phyloP scores from a whole-genome alignment of 2,888 invertebrate genomes.

The Apamea monoglypha region DNA sequence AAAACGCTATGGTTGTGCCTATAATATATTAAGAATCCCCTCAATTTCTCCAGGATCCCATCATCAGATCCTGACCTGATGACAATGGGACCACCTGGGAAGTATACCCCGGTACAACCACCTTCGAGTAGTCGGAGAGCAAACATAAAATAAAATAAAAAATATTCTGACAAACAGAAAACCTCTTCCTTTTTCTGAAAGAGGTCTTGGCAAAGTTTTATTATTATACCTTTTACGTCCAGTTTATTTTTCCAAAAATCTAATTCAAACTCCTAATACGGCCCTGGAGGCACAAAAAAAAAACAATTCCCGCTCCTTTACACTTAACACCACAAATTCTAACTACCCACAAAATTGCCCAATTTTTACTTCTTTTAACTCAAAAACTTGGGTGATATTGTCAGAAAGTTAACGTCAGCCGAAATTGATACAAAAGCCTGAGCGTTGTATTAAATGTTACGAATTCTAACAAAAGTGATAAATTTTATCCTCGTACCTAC shows the following conservation, averaged over 20 bases:
- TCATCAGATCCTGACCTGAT: too few species aligned
- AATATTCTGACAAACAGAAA: too few species aligned
- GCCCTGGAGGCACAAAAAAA: neutral
- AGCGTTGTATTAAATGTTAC: constrained; percentile 57
- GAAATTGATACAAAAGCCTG: constrained; percentile 62
- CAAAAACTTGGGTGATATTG: constrained; percentile 59
- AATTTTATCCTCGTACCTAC: constrained; percentile 52
- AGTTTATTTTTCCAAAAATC: neutral
- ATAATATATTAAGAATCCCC: too few species aligned
- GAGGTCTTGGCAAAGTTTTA: neutral
- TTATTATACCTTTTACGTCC: neutral
- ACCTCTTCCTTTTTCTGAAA: too few species aligned
- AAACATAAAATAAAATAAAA: too few species aligned
- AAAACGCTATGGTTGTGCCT: too few species aligned
- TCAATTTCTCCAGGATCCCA: too few species aligned
- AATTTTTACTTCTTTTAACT: constrained; percentile 54
- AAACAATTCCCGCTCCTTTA: constrained; percentile 14
- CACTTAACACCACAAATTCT: constrained; percentile 40
- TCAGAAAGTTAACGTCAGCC: constrained; percentile 49
- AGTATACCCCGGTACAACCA: too few species aligned
- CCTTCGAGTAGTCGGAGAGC: too few species aligned
- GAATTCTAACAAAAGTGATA: constrained; percentile 61
- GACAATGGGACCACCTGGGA: too few species aligned
- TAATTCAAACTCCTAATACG: neutral
- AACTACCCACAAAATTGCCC: constrained; percentile 46